A percentile compares a stretch with the other conserved stretches of the same genome.
Conservation (phyloP, 1,140 invertebrate species). For the Agrilus planipennis region DNA sequence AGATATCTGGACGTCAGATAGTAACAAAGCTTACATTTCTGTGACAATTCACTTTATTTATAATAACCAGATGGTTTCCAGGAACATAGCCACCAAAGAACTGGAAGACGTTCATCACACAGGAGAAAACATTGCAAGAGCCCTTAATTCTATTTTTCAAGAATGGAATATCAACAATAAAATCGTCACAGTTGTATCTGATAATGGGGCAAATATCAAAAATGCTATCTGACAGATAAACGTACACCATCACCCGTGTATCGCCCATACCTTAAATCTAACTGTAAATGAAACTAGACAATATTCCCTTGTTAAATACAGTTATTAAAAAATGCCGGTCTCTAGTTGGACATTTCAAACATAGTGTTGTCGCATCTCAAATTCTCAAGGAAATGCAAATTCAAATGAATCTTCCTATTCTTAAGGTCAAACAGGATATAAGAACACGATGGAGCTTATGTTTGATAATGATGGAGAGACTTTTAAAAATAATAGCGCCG, state of each 20-base stretch:
- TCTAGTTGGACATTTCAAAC: slow-evolving; percentile 7
- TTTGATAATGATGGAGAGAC: slow-evolving; percentile 24
- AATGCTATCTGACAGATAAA: slow-evolving; percentile 3
- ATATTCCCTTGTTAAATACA: neutral
- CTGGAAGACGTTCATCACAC: slow-evolving; percentile 15
- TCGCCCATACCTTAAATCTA: slow-evolving; percentile 10
- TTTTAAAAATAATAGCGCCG: slow-evolving; percentile 18
- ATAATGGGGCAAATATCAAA: slow-evolving; percentile 9
- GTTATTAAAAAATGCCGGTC: slow-evolving; percentile 4
- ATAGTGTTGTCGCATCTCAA: neutral
- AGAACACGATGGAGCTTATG: slow-evolving; percentile 28
- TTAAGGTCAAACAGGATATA: slow-evolving; percentile 27
- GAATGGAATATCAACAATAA: slow-evolving; percentile 13
- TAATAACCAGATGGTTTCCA: slow-evolving; percentile 11
- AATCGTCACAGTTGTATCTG: slow-evolving; percentile 4
- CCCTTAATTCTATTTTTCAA: slow-evolving; percentile 11
- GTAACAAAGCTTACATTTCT: slow-evolving; percentile 20
- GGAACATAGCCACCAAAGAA: slow-evolving; percentile 17
- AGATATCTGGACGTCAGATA: slow-evolving; percentile 25
- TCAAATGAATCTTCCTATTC: slow-evolving; percentile 14
- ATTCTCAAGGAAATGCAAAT: slow-evolving; percentile 6
- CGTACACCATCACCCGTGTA: slow-evolving; percentile 9
- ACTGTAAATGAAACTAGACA: slow-evolving; percentile 5
- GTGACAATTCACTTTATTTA: slow-evolving; percentile 21
- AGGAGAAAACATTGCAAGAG: slow-evolving; percentile 14